These are phyloP conservation scores for Colletes latitarsis DNA, from an alignment of 1,140 invertebrate genomes.

Conservation along the genomic window DNA sequence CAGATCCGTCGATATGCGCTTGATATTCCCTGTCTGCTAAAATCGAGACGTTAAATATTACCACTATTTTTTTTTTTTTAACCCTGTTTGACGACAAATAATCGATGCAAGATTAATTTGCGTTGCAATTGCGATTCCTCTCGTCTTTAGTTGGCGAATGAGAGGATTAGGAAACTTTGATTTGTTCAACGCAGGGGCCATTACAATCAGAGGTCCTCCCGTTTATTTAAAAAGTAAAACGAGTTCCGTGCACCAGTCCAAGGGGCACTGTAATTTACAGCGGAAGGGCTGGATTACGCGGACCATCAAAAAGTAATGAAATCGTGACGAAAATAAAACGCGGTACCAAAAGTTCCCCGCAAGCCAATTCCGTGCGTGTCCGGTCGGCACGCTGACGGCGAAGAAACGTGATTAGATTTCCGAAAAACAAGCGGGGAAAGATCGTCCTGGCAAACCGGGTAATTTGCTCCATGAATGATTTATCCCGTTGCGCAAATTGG, in stretches of 20 bases:
- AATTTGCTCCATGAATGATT: slow-evolving; percentile 46
- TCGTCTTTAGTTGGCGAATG: too few relatives aligned
- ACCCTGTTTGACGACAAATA: too few relatives aligned
- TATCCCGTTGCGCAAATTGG: slow-evolving; percentile 38
- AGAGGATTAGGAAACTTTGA: too few relatives aligned
- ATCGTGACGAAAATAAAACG: slow-evolving; percentile 4
- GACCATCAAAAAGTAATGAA: slow-evolving; percentile 7
- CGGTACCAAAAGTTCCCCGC: background rate
- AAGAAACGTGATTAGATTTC: slow-evolving; percentile 39
- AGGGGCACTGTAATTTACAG: background rate
- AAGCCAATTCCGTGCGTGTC: slow-evolving; percentile 3
- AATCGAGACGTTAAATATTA: too few relatives aligned
- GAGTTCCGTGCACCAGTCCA: too few relatives aligned
- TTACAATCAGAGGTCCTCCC: too few relatives aligned
- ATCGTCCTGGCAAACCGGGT: background rate
- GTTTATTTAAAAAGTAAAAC: too few relatives aligned
- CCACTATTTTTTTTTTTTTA: too few relatives aligned
- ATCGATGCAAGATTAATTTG: too few relatives aligned
- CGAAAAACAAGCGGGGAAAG: slow-evolving; percentile 19
- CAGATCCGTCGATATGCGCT: background rate
- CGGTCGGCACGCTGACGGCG: background rate
- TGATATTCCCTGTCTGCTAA: background rate
- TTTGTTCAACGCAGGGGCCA: too few relatives aligned
- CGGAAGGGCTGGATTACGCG: background rate
- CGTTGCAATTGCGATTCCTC: too few relatives aligned